phyloP scores from a whole-genome alignment of 2,113 vertebrate genomes.

The Leptobrachium ailaonicum region DNA sequence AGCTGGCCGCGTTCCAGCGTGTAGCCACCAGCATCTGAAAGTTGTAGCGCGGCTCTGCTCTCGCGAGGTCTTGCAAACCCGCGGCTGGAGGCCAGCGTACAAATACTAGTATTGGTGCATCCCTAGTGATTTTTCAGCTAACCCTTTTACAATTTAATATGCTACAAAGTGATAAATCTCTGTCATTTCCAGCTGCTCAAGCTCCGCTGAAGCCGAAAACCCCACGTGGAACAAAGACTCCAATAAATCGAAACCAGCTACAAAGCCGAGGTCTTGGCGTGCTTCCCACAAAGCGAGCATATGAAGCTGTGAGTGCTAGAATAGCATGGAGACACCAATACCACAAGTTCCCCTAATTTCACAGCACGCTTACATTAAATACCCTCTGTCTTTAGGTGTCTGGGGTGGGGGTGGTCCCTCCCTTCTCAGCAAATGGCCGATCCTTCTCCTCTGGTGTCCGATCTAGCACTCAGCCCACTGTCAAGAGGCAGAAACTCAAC shows the following conservation, averaged over 20 bases:
- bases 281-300: constrained; percentile 83
- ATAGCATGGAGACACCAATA: neutral
- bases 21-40: no score
- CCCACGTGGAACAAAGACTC: constrained; percentile 83
- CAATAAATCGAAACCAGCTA: constrained; percentile 89
- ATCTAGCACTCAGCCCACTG: constrained; percentile 81
- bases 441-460: constrained; percentile 83
- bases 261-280: constrained; percentile 77
- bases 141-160: no score
- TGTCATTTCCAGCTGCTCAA: constrained; percentile 70
- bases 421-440: constrained; percentile 86
- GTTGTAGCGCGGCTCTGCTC: no score
- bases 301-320: constrained; percentile 59
- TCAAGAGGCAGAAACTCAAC: constrained; percentile 89
- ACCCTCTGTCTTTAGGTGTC: constrained; percentile 55
- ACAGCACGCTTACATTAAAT: neutral
- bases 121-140: no score
- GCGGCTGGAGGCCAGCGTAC: no score
- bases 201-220: constrained; percentile 88
- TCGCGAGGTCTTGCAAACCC: no score
- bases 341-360: neutral
- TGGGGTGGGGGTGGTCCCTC: constrained; percentile 59
- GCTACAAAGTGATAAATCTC: no score
- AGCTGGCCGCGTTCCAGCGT: no score
- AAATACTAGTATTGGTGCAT: no score